Evolutionary conservation across 1,140 invertebrate species (phyloP), one percentile per base, ranked within the genome.

Genomic region (Drosophila albomicans): DNA sequence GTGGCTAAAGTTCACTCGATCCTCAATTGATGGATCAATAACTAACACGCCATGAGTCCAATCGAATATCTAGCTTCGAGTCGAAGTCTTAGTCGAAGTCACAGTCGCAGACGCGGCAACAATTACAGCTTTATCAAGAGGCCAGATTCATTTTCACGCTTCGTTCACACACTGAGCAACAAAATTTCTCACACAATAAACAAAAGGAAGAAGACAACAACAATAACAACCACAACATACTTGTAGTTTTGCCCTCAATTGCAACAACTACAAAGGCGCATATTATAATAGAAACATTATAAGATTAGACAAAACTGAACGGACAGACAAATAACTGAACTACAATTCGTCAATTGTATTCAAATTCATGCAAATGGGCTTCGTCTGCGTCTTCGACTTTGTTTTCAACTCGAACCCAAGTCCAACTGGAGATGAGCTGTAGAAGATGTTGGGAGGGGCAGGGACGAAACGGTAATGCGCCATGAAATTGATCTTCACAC

Each of bases 401-500:
- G 10, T 8, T 51, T 59, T 35, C 8, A 56, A 41, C 54, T 41
- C 35, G 2, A 20, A 8, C 8, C 16, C 2, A 13, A 46, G 43
- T 10, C 57, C 16, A 59, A 45, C 48, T 49, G n/a, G 16, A 28
- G 38, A 5, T 7, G 28, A 28, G 20, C 1, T 15, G 51, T 11
- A 7, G 8, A 15, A 8, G 30, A 3, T 4, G 41, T 4, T 30
- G 30, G 48, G 56, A 25, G 45, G 57, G 63, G 65, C 49, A 15
- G 51, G 32, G 54, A 30, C 54, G 15, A n/a, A 28, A 15, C 67
- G 49, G 80, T 89, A 89, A 89, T 88, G 86, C 75, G 86, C 86
- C 89, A 86, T 91, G 89, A 91, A 91, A 91, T 91, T 91, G 89
- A 91, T 91, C 89, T 91, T 91, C 89, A 91, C 89, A 91, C 89